These are phyloP conservation scores for Hippocampus comes DNA, from an alignment of 2,113 vertebrate species.

Conservation along the genomic window DNA sequence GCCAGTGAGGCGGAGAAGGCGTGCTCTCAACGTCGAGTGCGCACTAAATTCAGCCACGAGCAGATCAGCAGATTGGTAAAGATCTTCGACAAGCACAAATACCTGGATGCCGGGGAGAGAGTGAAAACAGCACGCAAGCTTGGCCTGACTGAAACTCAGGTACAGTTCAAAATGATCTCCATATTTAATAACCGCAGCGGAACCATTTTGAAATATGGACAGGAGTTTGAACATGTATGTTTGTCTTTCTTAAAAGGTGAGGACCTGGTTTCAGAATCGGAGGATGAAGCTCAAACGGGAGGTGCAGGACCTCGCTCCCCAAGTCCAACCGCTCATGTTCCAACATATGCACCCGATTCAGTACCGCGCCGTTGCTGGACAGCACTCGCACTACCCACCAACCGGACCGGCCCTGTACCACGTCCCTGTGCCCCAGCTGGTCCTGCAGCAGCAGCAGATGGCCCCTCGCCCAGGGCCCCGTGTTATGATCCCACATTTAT, in stretches of 20 bases:
- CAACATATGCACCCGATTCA: slow-evolving; percentile 45
- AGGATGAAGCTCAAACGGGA: slow-evolving; percentile 85
- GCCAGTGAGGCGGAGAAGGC: slow-evolving; percentile 22
- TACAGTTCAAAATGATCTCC: slow-evolving; percentile 20
- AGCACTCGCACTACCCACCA: slow-evolving; percentile 33
- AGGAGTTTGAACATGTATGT: no score
- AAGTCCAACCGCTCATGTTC: slow-evolving; percentile 39
- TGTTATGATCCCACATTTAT: slow-evolving; percentile 50
- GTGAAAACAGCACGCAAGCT: slow-evolving; percentile 72
- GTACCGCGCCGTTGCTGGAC: slow-evolving; percentile 44
- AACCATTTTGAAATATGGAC: not conserved
- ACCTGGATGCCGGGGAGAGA: slow-evolving; percentile 74
- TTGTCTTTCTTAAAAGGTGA: slow-evolving; percentile 65
- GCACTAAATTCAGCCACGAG: slow-evolving; percentile 77
- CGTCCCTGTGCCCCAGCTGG: slow-evolving; percentile 39
- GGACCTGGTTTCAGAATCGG: slow-evolving; percentile 89
- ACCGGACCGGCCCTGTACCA: slow-evolving; percentile 37
- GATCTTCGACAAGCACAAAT: slow-evolving; percentile 77
- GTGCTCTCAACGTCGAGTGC: slow-evolving; percentile 55
- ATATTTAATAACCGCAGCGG: not conserved
- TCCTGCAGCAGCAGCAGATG: slow-evolving; percentile 47
- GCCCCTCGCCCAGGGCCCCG: not conserved
- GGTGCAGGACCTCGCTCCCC: slow-evolving; percentile 72
- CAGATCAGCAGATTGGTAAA: slow-evolving; percentile 78
- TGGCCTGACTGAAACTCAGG: slow-evolving; percentile 79